A percentile compares a stretch with the other conserved stretches of the same genome.
These are phyloP conservation scores for Lasioglossum figueresi DNA, from an alignment of 2,888 invertebrate genomes.

Conservation along the genomic window DNA sequence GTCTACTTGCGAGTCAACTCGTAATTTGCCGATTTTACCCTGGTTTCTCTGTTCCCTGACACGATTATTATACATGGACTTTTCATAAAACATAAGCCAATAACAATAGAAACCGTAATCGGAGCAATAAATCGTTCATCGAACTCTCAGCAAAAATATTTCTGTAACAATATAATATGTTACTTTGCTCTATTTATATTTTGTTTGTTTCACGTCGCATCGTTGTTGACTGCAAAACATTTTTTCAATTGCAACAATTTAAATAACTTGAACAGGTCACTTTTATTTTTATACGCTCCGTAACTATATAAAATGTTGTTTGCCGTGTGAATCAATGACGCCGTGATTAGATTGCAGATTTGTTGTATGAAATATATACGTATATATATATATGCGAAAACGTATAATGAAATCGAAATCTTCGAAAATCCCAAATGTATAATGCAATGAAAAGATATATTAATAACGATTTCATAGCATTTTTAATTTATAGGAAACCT, in stretches of 20 bases:
- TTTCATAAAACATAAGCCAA: not conserved
- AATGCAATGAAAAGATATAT: not conserved
- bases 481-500: not conserved
- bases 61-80: constrained; percentile 7
- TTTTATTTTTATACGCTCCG: not conserved
- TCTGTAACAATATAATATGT: not conserved
- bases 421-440: not conserved
- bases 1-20: constrained; percentile 53
- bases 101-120: not conserved
- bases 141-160: not conserved
- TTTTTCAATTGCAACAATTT: not conserved
- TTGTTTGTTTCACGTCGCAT: too few relatives aligned
- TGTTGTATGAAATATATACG: not conserved
- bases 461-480: not conserved
- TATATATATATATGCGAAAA: not conserved
- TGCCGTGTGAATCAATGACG: not conserved
- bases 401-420: not conserved
- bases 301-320: not conserved
- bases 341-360: not conserved
- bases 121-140: not conserved
- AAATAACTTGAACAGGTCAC: not conserved
- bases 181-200: not conserved
- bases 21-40: constrained; percentile 28
- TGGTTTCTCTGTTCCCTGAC: constrained; percentile 4
- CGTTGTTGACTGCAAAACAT: not conserved